These are phyloP conservation scores for Turdus rufiventris DNA, from an alignment of 2,113 vertebrate species.

Conservation along the genomic window DNA sequence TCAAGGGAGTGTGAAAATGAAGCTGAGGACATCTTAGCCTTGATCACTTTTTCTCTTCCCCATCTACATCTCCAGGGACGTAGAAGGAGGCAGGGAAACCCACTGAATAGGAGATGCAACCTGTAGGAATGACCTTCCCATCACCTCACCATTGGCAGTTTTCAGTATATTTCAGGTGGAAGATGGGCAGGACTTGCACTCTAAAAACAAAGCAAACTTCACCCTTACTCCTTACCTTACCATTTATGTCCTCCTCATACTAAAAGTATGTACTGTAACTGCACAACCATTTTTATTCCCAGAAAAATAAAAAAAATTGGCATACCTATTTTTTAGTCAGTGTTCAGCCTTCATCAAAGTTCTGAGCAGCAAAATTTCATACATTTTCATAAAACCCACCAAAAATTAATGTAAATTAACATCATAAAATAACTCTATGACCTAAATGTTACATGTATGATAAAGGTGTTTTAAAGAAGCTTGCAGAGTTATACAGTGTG, in stretches of 20 bases:
- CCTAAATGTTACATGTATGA: not conserved
- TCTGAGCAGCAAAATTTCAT: not conserved
- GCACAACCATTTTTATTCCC: not conserved
- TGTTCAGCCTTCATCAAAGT: not conserved
- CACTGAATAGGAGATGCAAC: not conserved
- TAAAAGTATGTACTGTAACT: not conserved
- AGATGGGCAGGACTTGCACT: not conserved
- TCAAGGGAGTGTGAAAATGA: not conserved
- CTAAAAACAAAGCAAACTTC: not conserved
- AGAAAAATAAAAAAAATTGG: not conserved
- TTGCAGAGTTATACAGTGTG: not conserved
- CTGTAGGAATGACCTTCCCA: not conserved
- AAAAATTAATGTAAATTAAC: not conserved
- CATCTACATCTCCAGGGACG: not conserved
- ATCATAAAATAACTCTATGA: not conserved
- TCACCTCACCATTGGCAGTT: not conserved
- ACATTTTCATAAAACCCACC: not conserved
- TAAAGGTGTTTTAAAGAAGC: not conserved
- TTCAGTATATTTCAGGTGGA: not conserved
- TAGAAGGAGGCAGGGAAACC: not conserved
- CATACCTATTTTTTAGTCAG: not conserved
- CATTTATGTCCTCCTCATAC: not conserved
- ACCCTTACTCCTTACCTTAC: not conserved
- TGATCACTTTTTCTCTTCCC: not conserved
- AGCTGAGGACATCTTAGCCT: not conserved